Conservation (phyloP, 2,888 invertebrate genomes). For the Euspilapteryx auroguttella region DNA sequence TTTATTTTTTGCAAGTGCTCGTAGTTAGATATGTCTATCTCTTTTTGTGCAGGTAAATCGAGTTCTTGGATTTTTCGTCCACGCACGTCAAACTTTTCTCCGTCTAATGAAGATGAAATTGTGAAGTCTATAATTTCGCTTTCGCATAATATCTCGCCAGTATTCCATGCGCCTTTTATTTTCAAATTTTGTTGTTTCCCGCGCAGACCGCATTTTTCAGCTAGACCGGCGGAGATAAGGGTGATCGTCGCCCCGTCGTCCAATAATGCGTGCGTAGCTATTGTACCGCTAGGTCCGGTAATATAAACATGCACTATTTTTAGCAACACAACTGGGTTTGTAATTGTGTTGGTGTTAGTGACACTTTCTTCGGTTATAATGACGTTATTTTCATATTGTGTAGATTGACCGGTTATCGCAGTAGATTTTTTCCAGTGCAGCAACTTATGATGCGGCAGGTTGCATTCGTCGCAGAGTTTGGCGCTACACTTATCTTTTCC, state of each 20-base stretch:
- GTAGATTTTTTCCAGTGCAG: conserved; percentile 7
- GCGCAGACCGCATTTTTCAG: conserved; percentile 8
- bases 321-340: conserved; percentile 7
- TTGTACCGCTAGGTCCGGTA: conserved; percentile 9
- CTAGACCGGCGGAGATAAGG: conserved; percentile 9
- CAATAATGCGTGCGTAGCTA: conserved; percentile 9
- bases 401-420: no score
- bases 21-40: no score
- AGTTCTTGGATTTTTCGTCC: no score
- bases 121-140: conserved; percentile 7
- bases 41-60: no score
- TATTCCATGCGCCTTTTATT: conserved; percentile 11
- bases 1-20: no score
- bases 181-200: conserved; percentile 9
- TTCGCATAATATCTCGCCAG: conserved; percentile 8
- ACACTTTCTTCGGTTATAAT: no score
- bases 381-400: no score
- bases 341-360: conserved; percentile 1
- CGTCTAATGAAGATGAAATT: conserved; percentile 7
- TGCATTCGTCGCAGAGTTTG: conserved; percentile 7
- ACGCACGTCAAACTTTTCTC: conserved; percentile 3
- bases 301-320: no score
- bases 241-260: conserved; percentile 13
- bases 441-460: conserved; percentile 8
- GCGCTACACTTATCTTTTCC: conserved; percentile 7